phyloP scores from a whole-genome alignment of 1,140 invertebrate species.

The Aphelinus certus region DNA sequence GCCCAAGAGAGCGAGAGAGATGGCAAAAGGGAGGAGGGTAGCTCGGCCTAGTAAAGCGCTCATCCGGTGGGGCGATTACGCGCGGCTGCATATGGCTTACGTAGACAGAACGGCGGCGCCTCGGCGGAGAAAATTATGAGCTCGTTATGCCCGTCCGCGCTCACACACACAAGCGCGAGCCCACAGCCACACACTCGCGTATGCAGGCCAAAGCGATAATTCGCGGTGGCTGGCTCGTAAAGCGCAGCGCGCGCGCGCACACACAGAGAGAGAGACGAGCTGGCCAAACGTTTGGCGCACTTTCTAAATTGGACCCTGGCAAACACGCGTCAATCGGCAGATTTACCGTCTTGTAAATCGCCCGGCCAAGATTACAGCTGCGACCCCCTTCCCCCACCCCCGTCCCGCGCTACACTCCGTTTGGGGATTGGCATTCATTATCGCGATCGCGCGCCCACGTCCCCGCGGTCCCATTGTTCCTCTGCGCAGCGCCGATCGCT shows the following conservation, averaged over 20 bases:
- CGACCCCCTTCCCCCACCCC: too few species aligned
- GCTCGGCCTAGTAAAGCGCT: too few species aligned
- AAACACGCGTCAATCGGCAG: too few species aligned
- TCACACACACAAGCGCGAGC: too few species aligned
- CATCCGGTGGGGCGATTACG: too few species aligned
- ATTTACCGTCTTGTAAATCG: conserved; percentile 12
- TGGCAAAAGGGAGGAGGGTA: too few species aligned
- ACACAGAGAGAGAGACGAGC: too few species aligned
- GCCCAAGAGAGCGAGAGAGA: too few species aligned
- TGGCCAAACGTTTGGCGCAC: not conserved
- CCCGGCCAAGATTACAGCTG: too few species aligned
- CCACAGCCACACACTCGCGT: too few species aligned
- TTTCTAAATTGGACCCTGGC: conserved; percentile 14
- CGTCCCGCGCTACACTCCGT: too few species aligned
- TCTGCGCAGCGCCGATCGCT: not conserved
- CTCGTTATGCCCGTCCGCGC: conserved; percentile 8
- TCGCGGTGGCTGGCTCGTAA: conserved; percentile 11
- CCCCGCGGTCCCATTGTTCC: not conserved
- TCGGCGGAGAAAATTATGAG: conserved; percentile 29
- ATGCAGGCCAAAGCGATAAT: too few species aligned
- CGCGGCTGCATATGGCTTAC: not conserved
- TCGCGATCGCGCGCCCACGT: not conserved
- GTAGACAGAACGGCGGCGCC: not conserved
- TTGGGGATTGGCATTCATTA: conserved; percentile 19
- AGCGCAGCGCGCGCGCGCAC: conserved; percentile 12